Base-by-base conservation (phyloP, 2,797 vertebrate genomes). In the Pangasius sanitwongsei region DNA sequence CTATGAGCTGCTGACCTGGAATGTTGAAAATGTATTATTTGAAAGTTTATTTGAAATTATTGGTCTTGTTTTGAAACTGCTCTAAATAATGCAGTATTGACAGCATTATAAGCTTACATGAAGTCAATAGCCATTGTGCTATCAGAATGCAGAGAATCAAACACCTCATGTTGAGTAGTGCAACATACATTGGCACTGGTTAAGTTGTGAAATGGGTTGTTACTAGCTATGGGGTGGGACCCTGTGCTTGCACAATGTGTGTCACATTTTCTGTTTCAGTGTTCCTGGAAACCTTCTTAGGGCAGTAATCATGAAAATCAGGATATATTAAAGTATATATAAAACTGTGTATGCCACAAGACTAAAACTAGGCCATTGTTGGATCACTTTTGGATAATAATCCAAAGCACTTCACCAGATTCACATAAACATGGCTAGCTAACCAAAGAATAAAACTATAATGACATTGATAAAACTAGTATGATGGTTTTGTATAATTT, bases 91-190 rank as follows among this genome's bases (percentile, higher is more conserved):
- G 2, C 20, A 11, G 80, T 80, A 72, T 50, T 67, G 20, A 75
- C 37, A 23, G 41, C 23, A 87, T 80, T 44, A 59, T 18, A 37
- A 65, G 75, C 89, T 77, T 87, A 91, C 89, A 89, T 18, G 74
- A 28, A 70, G 16, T 12, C n/a, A 61, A 23, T 41, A 63, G 44
- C 65, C 85, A 90, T 34, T 80, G 85, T n/a, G 74, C 77, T 16
- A 59, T 75, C 12, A 77, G 8, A 55, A 90, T 50, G 37, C 48
- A 75, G 6, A 91, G 41, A 63, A 55, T 13, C 70, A 89, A 57
- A 57, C 57, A 20, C 41, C 65, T 87, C 89, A 72, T 88, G 72
- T 23, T 90, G 77, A 70, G 41, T 5, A 70, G 41, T n/a, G 70
- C 0, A 83, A 55, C 9, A 44, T n/a, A 55, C 12, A 67, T 31